A percentile compares a stretch with the other conserved stretches of the same genome.
These are phyloP conservation scores for Crotalus horridus DNA, from an alignment of 2,113 vertebrate species.

Conservation along the genomic window DNA sequence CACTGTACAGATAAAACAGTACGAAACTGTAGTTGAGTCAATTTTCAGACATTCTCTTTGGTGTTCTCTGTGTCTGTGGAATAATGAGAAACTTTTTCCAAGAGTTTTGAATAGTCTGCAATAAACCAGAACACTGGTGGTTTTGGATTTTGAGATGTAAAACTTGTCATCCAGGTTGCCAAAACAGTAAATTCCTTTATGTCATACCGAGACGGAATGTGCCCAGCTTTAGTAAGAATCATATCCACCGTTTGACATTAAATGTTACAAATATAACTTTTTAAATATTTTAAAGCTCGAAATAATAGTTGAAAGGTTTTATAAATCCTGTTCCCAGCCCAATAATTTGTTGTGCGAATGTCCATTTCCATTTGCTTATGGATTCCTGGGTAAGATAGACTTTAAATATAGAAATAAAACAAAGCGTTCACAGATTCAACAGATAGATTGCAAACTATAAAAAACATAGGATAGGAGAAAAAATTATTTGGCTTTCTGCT, in stretches of 20 bases:
- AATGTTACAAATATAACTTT: neutral
- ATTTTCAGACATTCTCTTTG: neutral
- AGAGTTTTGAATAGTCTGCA: neutral
- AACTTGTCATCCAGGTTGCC: neutral
- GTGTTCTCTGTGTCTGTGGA: neutral
- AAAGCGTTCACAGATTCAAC: neutral
- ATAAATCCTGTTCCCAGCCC: neutral
- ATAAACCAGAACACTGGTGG: neutral
- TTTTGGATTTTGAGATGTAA: neutral
- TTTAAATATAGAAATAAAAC: neutral
- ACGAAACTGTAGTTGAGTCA: neutral
- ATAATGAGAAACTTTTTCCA: neutral
- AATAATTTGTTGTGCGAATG: neutral
- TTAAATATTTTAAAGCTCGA: neutral
- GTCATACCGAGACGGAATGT: neutral
- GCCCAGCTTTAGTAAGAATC: neutral
- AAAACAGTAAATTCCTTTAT: neutral
- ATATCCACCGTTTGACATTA: neutral
- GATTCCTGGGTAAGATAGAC: neutral
- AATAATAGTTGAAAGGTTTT: neutral
- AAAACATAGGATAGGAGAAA: neutral
- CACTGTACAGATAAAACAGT: neutral
- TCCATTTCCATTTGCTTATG: neutral
- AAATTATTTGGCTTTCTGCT: neutral
- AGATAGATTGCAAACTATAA: neutral